Percentiles rank a stretch among this genome's conserved stretches.
Conservation (phyloP, 1,140 invertebrate species). For the Tenebrio molitor region DNA sequence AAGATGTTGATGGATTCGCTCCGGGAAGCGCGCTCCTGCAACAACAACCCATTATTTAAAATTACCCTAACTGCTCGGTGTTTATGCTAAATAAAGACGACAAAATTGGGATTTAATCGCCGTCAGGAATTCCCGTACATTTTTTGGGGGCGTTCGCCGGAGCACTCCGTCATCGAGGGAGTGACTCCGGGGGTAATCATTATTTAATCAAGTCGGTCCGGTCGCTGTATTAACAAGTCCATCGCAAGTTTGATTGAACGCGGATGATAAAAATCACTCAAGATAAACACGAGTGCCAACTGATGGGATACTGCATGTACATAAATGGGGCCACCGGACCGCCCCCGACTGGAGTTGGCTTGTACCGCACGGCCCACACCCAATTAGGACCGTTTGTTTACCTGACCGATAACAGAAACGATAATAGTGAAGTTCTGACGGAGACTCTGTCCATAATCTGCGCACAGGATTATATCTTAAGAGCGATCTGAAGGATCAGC, state of each 20-base stretch:
- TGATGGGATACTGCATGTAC: slow-evolving; percentile 22
- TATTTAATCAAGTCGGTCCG: not conserved
- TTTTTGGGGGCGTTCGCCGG: not conserved
- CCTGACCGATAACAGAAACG: slow-evolving; percentile 38
- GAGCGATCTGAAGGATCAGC: no score
- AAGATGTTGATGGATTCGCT: slow-evolving; percentile 40
- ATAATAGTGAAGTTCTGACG: slow-evolving; percentile 46
- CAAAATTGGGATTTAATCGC: slow-evolving; percentile 19
- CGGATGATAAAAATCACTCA: slow-evolving; percentile 1
- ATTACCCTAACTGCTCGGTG: slow-evolving; percentile 14
- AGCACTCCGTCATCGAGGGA: not conserved
- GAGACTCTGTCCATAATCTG: no score
- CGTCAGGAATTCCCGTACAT: not conserved
- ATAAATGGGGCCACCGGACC: slow-evolving; percentile 29
- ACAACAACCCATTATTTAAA: slow-evolving; percentile 37
- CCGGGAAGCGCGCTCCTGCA: slow-evolving; percentile 14
- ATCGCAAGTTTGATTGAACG: slow-evolving; percentile 1
- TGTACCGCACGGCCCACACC: slow-evolving; percentile 22
- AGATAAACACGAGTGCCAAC: slow-evolving; percentile 20
- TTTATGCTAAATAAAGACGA: slow-evolving; percentile 29
- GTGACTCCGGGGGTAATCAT: not conserved
- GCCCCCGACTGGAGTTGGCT: slow-evolving; percentile 14
- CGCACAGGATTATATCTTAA: not conserved
- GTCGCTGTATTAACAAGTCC: not conserved
- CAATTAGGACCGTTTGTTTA: slow-evolving; percentile 43